These are phyloP conservation scores for Conus betulinus DNA, from an alignment of 1,140 invertebrate genomes.

Conservation along the genomic window DNA sequence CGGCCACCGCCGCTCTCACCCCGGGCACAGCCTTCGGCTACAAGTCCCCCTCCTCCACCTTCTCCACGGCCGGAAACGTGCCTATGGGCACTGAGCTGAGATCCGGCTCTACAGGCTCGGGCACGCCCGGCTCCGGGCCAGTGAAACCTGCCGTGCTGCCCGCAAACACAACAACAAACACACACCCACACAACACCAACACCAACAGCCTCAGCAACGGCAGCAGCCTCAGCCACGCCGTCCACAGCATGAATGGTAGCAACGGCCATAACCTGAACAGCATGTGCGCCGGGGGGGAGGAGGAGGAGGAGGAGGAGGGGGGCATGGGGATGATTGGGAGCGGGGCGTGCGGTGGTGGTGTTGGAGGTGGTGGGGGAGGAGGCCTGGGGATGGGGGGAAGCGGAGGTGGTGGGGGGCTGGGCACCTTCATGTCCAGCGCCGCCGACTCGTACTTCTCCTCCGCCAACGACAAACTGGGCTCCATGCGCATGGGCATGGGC, in stretches of 20 bases:
- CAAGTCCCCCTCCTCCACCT: conserved; percentile 24
- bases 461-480: conserved; percentile 41
- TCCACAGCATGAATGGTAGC: neutral
- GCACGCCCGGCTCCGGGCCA: neutral
- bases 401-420: neutral
- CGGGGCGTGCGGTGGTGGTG: neutral
- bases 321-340: neutral
- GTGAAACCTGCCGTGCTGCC: conserved; percentile 10
- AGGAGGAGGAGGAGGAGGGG: neutral
- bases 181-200: conserved; percentile 28
- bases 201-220: conserved; percentile 26
- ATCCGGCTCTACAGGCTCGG: neutral
- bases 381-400: neutral
- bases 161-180: conserved; percentile 19
- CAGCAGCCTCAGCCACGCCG: conserved; percentile 4
- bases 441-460: neutral
- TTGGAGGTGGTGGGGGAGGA: neutral
- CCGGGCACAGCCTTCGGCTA: neutral
- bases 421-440: conserved; percentile 8
- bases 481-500: conserved; percentile 38
- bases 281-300: neutral
- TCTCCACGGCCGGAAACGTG: conserved; percentile 1
- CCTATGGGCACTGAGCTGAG: neutral
- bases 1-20: neutral
- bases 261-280: neutral